These are phyloP conservation scores for Sycobia sp. DNA, from an alignment of 1,140 invertebrate genomes.

Conservation along the genomic window DNA sequence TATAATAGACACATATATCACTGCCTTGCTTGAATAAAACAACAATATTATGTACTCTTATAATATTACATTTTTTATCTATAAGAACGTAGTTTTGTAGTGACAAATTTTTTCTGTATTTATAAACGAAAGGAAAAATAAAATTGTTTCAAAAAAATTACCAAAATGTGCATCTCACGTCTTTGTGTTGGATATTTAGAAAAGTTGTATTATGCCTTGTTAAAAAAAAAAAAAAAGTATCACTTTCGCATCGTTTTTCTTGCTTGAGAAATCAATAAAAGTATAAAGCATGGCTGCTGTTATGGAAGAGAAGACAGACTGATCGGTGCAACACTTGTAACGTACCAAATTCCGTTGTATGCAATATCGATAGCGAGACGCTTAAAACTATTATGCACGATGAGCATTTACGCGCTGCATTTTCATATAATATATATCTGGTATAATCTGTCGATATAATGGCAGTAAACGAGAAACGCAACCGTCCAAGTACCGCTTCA, in stretches of 20 bases:
- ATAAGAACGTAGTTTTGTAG: conserved; percentile 6
- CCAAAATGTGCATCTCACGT: too few relatives aligned
- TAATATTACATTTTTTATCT: conserved; percentile 11
- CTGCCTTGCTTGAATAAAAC: too few relatives aligned
- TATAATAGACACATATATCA: too few relatives aligned
- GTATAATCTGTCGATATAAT: too few relatives aligned
- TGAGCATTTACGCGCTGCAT: neutral
- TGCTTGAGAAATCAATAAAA: conserved; percentile 6
- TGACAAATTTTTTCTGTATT: conserved; percentile 10
- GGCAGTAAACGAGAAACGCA: too few relatives aligned
- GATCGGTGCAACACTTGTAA: neutral
- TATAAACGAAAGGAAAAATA: conserved; percentile 13
- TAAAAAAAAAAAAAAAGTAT: neutral
- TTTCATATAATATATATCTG: too few relatives aligned
- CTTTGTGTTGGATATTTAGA: too few relatives aligned
- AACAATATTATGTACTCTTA: too few relatives aligned
- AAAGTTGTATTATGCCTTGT: conserved; percentile 7
- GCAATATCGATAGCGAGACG: too few relatives aligned
- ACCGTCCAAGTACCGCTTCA: neutral
- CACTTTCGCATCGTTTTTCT: neutral
- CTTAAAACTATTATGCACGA: neutral
- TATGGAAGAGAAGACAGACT: conserved; percentile 17
- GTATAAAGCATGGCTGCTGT: conserved; percentile 20
- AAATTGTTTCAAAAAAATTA: conserved; percentile 17
- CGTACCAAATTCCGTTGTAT: neutral